Conservation (phyloP, 2,797 vertebrate species). For the Crax fasciolata region DNA sequence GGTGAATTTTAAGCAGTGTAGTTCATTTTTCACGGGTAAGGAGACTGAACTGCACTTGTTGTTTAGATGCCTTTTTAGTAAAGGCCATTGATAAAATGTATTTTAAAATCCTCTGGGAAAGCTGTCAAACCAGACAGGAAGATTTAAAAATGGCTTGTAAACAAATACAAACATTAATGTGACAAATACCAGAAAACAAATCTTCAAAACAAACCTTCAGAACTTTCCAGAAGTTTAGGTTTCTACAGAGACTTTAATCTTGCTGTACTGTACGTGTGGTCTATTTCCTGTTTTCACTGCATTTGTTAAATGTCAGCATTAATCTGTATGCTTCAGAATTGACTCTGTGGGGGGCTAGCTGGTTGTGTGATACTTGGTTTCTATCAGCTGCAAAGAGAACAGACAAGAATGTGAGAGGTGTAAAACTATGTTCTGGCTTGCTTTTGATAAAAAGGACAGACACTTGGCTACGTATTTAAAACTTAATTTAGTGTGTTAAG, state of each 20-base stretch:
- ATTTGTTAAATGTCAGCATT: neutral
- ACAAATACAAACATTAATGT: neutral
- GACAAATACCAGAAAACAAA: neutral
- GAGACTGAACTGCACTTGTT: neutral
- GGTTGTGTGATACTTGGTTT: neutral
- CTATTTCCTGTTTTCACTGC: neutral
- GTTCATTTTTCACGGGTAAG: neutral
- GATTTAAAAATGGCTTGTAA: neutral
- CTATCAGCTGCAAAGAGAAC: neutral
- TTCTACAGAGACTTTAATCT: neutral
- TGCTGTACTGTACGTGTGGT: neutral
- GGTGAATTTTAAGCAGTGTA: neutral
- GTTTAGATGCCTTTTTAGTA: neutral
- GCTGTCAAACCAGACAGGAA: neutral
- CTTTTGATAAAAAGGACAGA: neutral
- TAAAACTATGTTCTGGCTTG: neutral
- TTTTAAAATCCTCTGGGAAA: neutral
- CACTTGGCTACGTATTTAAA: neutral
- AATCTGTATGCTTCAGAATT: neutral
- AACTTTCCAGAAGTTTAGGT: neutral
- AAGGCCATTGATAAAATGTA: neutral
- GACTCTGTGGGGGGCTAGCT: neutral
- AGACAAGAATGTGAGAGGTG: neutral
- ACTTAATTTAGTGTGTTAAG: neutral
- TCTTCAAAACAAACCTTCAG: neutral